Percentiles rank a stretch among this genome's conserved stretches.
Evolutionary conservation across 2,888 invertebrate species (phyloP).

Genomic region (Nebria brevicollis): DNA sequence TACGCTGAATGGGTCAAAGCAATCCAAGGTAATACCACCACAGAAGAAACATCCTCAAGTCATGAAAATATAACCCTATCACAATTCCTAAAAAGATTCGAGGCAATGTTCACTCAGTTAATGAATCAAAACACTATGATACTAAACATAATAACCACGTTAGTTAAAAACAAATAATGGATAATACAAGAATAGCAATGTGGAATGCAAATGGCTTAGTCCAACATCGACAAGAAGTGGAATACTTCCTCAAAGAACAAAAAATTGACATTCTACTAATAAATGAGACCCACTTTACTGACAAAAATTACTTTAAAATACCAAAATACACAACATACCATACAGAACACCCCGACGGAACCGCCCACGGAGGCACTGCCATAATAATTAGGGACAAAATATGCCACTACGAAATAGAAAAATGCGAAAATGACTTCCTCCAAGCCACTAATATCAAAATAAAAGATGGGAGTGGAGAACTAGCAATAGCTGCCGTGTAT

Average conservation of each 20-base stretch:
- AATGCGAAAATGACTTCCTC: background rate
- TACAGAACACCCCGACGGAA: slow-evolving; percentile 46
- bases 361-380: slow-evolving; percentile 43
- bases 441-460: slow-evolving; percentile 8
- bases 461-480: background rate
- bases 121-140: slow-evolving; percentile 47
- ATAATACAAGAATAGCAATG: slow-evolving; percentile 39
- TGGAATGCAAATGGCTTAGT: slow-evolving; percentile 49
- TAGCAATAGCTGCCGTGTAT: slow-evolving; percentile 44
- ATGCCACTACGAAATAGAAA: slow-evolving; percentile 2
- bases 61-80: background rate
- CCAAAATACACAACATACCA: slow-evolving; percentile 41
- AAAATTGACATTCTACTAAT: slow-evolving; percentile 47
- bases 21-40: too few relatives aligned
- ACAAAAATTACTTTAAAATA: slow-evolving; percentile 44
- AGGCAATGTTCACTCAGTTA: slow-evolving; percentile 34
- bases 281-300: slow-evolving; percentile 48
- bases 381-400: slow-evolving; percentile 27
- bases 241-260: slow-evolving; percentile 41
- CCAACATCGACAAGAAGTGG: slow-evolving; percentile 46
- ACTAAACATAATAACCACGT: slow-evolving; percentile 44
- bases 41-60: too few relatives aligned
- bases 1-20: too few relatives aligned
- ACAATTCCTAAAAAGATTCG: slow-evolving; percentile 26
- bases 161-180: slow-evolving; percentile 36